Evolutionary conservation across 2,797 vertebrate genomes (phyloP), one percentile per base, ranked within the genome.

Genomic region (Perodicticus potto): DNA sequence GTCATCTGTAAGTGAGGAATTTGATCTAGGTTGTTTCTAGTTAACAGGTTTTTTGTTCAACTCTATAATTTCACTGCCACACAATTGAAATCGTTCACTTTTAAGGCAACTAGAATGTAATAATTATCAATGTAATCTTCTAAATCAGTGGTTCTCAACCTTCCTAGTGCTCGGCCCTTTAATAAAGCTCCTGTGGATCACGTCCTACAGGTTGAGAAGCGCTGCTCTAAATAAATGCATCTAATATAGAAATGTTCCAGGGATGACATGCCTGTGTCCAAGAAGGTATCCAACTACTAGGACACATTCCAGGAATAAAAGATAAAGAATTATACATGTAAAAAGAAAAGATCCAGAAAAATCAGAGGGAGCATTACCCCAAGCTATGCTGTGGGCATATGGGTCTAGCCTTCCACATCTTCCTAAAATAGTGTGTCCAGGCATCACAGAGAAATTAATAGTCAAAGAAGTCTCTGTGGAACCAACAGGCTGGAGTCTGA

Each of bases 21-120:
- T 83, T 70, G 45, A 34, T 61, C 10, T 80, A 86, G 40, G 45
- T 74, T 67, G 81, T 70, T 93, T 96, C 78, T 76, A 92, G 63
- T n/a, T 89, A 72, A 90, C 17, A 61, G 7, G 20, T 72, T 72
- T 73, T 90, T 88, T 81, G 82, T 63, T 40, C 53, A 87, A 95
- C 7, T 72, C 74, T 89, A 40, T 95, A 89, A 92, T 95, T 92
- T 88, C 78, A 83, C 61, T 93, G 49, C 72, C 34, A 59, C 59
- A 17, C 84, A 93, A 89, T 86, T 94, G 65, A 92, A 93, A 34
- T 69, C 13, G 89, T 81, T 81, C 17, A 77, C 82, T 45, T 88
- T 77, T 70, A 95, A 94, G 72, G 65, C 55, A 80, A 43, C 63
- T 81, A 73, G 78, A 91, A 91, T 76, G 5, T 72, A 93, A 34